Evolutionary conservation across 35 echinoderm and acorn worm species (phyloP), one percentile per base, ranked within the genome.

Genomic region (Ophioderma brevispina): DNA sequence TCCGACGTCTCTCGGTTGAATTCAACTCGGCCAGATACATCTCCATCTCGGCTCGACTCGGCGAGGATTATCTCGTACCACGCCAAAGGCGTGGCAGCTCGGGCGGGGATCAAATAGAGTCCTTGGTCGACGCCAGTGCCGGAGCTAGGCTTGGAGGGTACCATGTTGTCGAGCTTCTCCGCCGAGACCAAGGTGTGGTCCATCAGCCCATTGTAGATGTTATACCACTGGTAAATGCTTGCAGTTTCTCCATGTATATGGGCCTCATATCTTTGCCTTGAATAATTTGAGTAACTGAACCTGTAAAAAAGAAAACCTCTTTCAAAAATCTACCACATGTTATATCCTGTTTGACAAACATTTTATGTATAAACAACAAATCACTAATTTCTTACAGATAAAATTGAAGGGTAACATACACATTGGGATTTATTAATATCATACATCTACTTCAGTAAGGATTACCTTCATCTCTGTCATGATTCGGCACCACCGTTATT

Each of bases 141-240:
- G 43, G 89, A 90, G 78, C 80, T 95, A 18, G 87, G 80, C 31
- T 89, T 86, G 35, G 85, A 59, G 13, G 90, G 64, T 0, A 63
- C 15, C 0, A 77, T 77, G 33, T 89, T 87, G 78, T 93, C 96
- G 3, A 94, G 46, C 23, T 93, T 89, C 30, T 94, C 95, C 6
- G 91, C 70, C 14, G 95, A 84, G 35, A 97, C 78, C 31, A 94
- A 35, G 0, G 95, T 97, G 80, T 97, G 88, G 81, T 97, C 95
- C 13, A 92, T 92, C 55, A 98, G 76, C 0, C 93, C 90, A 21
- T 85, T 91, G 89, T 95, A 98, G 50, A 95, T 94, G 50, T 98
- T 94, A 41, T 90, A 98, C 96, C 96, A 98, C 37, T 91, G 82
- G 78, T 98, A 98, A 49, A 98, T 13, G 96, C 87, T 39, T 95